These are phyloP conservation scores for Spizella passerina DNA, from an alignment of 2,797 vertebrate species.

Conservation along the genomic window DNA sequence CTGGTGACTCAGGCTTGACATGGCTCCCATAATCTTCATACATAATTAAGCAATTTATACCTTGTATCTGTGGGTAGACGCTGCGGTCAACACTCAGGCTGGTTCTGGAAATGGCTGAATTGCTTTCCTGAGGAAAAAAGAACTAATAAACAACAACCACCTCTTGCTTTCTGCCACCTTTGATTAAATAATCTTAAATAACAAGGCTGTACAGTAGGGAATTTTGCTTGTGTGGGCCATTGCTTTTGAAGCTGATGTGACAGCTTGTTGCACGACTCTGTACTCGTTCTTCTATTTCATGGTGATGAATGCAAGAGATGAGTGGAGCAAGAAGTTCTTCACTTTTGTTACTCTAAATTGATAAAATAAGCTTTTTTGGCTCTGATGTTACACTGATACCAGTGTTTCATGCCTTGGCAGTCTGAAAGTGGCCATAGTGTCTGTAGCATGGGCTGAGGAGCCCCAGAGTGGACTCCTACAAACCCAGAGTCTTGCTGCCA, in stretches of 20 bases:
- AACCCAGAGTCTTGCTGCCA: background rate
- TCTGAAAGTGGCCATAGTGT: background rate
- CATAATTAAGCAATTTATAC: conserved; percentile 40
- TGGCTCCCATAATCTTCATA: background rate
- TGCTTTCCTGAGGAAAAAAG: conserved; percentile 19
- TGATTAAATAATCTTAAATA: conserved; percentile 14
- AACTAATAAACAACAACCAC: background rate
- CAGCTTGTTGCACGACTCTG: conserved; percentile 34
- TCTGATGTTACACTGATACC: background rate
- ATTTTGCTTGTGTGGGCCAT: conserved; percentile 8
- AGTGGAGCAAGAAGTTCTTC: background rate
- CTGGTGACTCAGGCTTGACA: conserved; percentile 29
- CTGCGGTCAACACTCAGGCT: background rate
- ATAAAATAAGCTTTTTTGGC: background rate
- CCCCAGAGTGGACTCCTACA: background rate
- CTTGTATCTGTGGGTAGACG: background rate
- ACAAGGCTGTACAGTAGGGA: background rate
- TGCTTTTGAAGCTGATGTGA: background rate
- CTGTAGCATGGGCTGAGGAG: background rate
- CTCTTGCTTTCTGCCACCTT: background rate
- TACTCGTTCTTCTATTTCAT: background rate
- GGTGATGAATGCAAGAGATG: background rate
- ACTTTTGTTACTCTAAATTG: background rate
- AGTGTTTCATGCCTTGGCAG: background rate
- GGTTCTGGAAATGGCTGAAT: conserved; percentile 15